These are phyloP conservation scores for Phortica variegata DNA, from an alignment of 1,140 invertebrate genomes.

Conservation along the genomic window DNA sequence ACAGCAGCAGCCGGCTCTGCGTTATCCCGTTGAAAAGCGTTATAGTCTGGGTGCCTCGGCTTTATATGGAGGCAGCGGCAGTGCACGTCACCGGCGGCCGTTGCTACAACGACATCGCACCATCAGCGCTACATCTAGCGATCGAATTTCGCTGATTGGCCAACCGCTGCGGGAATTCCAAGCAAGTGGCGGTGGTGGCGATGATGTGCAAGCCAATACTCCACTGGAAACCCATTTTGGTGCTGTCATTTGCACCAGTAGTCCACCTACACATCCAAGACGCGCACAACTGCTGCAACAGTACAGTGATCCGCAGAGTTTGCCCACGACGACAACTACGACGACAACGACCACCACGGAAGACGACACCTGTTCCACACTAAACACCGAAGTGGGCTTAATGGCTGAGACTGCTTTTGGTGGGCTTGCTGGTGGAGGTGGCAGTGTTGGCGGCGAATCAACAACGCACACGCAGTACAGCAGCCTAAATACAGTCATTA, in stretches of 20 bases:
- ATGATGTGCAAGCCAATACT: not conserved
- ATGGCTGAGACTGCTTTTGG: slow-evolving; percentile 19
- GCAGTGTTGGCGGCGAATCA: slow-evolving; percentile 26
- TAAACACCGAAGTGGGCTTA: slow-evolving; percentile 44
- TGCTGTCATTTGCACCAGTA: slow-evolving; percentile 30
- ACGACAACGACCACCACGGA: slow-evolving; percentile 47
- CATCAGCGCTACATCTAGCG: slow-evolving; percentile 32
- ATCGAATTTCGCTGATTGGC: slow-evolving; percentile 27
- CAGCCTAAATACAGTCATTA: slow-evolving; percentile 50
- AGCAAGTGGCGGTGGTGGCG: slow-evolving; percentile 16
- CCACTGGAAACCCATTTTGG: slow-evolving; percentile 49
- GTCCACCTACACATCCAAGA: slow-evolving; percentile 27
- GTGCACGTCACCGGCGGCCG: slow-evolving; percentile 31
- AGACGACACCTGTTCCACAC: slow-evolving; percentile 49
- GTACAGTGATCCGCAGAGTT: slow-evolving; percentile 50
- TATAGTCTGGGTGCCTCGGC: slow-evolving; percentile 31
- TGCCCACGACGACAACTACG: slow-evolving; percentile 44
- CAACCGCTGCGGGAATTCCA: slow-evolving; percentile 17
- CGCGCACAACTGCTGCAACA: slow-evolving; percentile 46
- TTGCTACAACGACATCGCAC: slow-evolving; percentile 47
- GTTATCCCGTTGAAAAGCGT: slow-evolving; percentile 27
- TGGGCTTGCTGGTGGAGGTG: slow-evolving; percentile 1
- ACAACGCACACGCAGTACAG: slow-evolving; percentile 46
- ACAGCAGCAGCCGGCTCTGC: not conserved
- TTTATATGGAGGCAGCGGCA: slow-evolving; percentile 10